Conservation (phyloP, 2,888 invertebrate genomes). For the Adela reaumurella region DNA sequence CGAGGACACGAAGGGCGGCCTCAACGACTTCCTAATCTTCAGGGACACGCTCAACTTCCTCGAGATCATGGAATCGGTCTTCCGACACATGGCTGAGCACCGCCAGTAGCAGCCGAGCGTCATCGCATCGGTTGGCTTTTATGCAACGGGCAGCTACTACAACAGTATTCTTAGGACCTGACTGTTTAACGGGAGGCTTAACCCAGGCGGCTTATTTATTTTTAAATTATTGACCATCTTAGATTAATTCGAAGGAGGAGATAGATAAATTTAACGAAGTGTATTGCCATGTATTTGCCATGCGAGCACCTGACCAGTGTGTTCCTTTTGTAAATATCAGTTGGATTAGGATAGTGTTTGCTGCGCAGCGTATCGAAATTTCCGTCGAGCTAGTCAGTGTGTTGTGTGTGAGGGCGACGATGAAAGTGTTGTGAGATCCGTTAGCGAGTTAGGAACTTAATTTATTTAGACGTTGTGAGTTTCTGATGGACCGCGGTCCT, state of each 20-base stretch:
- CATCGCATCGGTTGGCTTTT: too few relatives aligned
- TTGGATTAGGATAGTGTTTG: not conserved
- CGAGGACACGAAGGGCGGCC: conserved; percentile 19
- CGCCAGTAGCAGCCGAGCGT: not conserved
- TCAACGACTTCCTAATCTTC: conserved; percentile 26
- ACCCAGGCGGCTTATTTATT: not conserved
- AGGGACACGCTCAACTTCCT: conserved; percentile 40
- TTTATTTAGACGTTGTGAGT: not conserved
- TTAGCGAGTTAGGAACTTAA: not conserved
- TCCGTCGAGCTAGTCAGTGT: not conserved
- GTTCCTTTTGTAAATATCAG: not conserved
- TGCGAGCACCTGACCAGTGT: not conserved
- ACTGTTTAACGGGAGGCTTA: not conserved
- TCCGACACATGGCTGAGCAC: conserved; percentile 25
- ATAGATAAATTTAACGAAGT: not conserved
- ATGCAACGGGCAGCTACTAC: too few relatives aligned
- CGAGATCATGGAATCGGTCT: conserved; percentile 34
- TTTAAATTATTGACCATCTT: not conserved
- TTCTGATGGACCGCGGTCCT: too few relatives aligned
- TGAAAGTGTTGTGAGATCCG: not conserved
- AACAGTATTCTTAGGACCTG: too few relatives aligned
- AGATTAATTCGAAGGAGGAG: not conserved
- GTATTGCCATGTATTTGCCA: not conserved
- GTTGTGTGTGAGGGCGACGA: not conserved
- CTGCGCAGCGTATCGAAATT: not conserved